Conservation (phyloP, 2,113 vertebrate species). For the Bufo gargarizans region DNA sequence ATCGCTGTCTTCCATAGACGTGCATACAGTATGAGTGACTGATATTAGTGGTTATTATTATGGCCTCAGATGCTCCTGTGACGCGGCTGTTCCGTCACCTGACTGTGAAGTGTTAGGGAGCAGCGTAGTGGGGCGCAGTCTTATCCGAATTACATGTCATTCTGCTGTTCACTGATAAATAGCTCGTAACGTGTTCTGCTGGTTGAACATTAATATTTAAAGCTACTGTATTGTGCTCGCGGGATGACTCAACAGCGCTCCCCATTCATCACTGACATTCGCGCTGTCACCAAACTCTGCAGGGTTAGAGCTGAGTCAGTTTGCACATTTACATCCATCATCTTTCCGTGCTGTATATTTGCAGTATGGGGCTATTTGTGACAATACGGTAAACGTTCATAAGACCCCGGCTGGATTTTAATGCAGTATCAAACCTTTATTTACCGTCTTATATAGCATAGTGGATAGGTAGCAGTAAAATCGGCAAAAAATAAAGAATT, state of each 20-base stretch:
- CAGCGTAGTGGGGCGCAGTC: not conserved
- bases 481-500: too few species aligned
- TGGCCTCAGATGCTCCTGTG: not conserved
- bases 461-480: too few species aligned
- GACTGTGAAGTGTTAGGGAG: not conserved
- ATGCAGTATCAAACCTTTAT: too few species aligned
- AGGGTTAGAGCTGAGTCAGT: not conserved
- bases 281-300: not conserved
- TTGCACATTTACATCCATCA: not conserved
- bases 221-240: not conserved
- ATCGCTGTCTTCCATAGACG: not conserved
- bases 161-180: constrained; percentile 6
- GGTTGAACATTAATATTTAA: constrained; percentile 22
- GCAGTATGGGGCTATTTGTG: not conserved
- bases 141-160: not conserved
- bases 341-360: not conserved
- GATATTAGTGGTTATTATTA: not conserved
- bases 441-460: too few species aligned
- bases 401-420: too few species aligned
- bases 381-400: not conserved
- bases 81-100: not conserved
- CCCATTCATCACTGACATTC: not conserved
- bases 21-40: too few species aligned
- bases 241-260: not conserved
- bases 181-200: not conserved